Evolutionary conservation across 2,888 invertebrate genomes (phyloP).

Genomic region (Dysmachus trigonus): DNA sequence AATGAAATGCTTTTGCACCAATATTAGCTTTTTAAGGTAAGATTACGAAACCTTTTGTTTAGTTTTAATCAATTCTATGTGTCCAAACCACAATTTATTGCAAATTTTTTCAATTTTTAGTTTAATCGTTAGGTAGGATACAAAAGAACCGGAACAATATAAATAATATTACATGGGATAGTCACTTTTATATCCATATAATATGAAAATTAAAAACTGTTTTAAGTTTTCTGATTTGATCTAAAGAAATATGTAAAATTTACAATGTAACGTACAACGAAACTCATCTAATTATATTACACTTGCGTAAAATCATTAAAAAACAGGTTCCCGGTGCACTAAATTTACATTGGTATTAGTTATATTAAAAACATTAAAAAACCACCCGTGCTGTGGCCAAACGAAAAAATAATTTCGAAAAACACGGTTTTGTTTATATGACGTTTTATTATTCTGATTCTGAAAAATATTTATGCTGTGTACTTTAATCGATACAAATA

Average conservation of each 20-base stretch:
- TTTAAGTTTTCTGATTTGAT: no score
- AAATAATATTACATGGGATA: not conserved
- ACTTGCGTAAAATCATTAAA: not conserved
- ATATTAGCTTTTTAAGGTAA: not conserved
- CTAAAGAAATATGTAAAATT: not conserved
- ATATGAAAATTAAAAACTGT: no score
- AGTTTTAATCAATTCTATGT: not conserved
- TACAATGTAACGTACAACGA: no score
- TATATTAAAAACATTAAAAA: not conserved
- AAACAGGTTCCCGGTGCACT: not conserved
- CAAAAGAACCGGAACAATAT: not conserved
- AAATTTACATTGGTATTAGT: not conserved
- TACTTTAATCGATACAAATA: no score
- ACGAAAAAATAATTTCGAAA: not conserved
- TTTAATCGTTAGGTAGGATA: not conserved
- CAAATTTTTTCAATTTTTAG: no score
- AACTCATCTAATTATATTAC: not conserved
- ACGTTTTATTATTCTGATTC: not conserved
- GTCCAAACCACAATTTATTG: not conserved
- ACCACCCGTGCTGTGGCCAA: not conserved
- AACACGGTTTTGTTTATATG: not conserved
- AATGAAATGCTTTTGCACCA: not conserved
- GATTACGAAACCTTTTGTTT: not conserved
- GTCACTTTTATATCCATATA: not conserved
- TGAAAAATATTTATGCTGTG: no score